Evolutionary conservation across 2,113 vertebrate genomes (phyloP), one percentile per base, ranked within the genome.

Genomic region (Mesitornis unicolor): DNA sequence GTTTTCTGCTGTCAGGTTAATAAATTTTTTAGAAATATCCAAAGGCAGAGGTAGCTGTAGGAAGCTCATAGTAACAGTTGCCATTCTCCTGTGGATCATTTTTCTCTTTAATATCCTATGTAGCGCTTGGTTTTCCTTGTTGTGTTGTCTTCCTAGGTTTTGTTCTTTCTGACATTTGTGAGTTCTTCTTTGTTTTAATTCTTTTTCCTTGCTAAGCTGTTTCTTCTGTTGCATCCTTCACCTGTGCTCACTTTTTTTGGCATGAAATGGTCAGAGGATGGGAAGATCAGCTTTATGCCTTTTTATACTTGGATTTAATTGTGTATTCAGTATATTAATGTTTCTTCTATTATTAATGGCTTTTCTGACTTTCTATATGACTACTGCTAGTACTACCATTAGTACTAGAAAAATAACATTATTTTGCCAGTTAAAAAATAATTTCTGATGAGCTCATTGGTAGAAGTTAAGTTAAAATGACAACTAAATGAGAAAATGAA

Each of bases 11-110:
- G 98, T 98, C 97, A 98, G 97, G 98, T 98, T 99, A 98, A 98
- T 98, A 98, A 98, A 98, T 98, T 98, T 99, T 98, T 98, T 3
- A 97, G 98, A 98, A 98, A 98, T 98, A 98, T 99, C 98, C 98
- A 95, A 98, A 98, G 98, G 98, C 98, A 98, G 98, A 97, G 97
- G 96, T 98, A 98, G 94, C 98, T 97, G 91, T 97, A 98, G 98
- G 97, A 98, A 97, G 97, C 93, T 93, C 97, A 91, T 89, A 96
- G 98, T 98, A 98, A 98, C 97, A 97, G 95, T 96, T 98, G 97
- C 97, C 94, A 97, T 97, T 98, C 98, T 97, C 96, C 97, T 91
- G 95, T 67, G 81, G 97, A 98, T 98, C 97, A 95, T 97, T 99
- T 98, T 97, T 97, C 97, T 98, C 98, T 98, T 97, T 95, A 97